Evolutionary conservation across 2,797 vertebrate species (phyloP), one percentile per base, ranked within the genome.

Genomic region (Graptemys geographica): DNA sequence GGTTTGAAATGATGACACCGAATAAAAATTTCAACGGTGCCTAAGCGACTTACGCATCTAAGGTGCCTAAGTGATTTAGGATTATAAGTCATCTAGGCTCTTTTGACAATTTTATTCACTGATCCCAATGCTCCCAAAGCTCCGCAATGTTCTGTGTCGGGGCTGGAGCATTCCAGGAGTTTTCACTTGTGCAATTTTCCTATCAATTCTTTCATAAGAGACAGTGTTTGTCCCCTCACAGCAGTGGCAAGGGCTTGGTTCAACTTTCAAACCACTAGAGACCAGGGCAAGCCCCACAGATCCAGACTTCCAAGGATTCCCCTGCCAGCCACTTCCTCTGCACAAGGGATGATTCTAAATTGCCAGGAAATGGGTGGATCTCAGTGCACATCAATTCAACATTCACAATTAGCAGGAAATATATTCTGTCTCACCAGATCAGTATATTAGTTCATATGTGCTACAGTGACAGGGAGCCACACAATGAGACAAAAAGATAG

Each of bases 391-490:
- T 86, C 41, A 62, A 52, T 21, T 59, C 57, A 11, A 25, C 31
- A 44, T 86, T 86, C 21, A 27, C 51, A 79, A 51, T 44, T 44
- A 87, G 87, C 88, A 93, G 76, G 84, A 93, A 69, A 88, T 87
- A 83, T 94, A 90, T 81, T 94, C 79, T 37, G 37, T 91, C 49
- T 18, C 56, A 79, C 23, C 65, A 93, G 49, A 65, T 81, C 59
- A 87, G 79, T 0, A 0, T 11, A 82, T 69, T 44, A 2, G 27
- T 53, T 59, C 55, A 76, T 65, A 93, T 62, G 49, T 83, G 53
- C 41, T 91, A 74, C 9, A 56, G 49, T 25, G 52, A 16, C 1
- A n/a, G n/a, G 3, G 41, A 47, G 86, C 84, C 18, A 80, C 65
- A 86, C 82, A 37, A 47, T 25, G 18, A 84, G 44, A 9, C 28